Evolutionary conservation across 2,797 vertebrate species (phyloP), one percentile per base, ranked within the genome.

Genomic region (Dendrocincla fuliginosa): DNA sequence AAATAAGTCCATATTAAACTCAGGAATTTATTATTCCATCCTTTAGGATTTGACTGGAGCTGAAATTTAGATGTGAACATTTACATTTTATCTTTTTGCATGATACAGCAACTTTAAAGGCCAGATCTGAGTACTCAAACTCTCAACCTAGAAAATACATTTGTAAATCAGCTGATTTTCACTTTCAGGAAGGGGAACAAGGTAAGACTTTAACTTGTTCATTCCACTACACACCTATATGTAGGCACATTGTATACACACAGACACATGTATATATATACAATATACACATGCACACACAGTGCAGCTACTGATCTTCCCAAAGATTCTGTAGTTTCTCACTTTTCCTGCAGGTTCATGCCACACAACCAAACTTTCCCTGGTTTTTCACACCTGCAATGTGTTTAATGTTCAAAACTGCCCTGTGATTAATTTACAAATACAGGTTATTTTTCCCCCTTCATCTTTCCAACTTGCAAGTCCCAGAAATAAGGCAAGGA

Each of bases 301-400:
- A 61, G 15, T 5, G 33, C 20, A 28, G 37, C 60, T 64, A 97
- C 97, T 95, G 35, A 99, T 99, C 98, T 99, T 99, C 95, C 98
- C 96, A 98, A 99, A 99, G 76, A 99, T 97, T 41, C 99, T 97
- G 96, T 99, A 99, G 97, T 99, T 99, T 96, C 99, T 98, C 93
- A 98, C 98, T 98, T 99, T 99, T 70, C 95, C 92, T 74, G 98
- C 96, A 64, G 97, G 84, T 50, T 97, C 92, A 42, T 99, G 99
- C 99, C 99, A 99, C 67, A 99, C 99, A 71, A 99, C 99, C 81
- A 99, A 95, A 53, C 14, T 16, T 33, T 10, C n/a, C 55, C n/a
- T 35, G 4, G 4, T 59, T 57, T 57, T 35, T 15, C 28, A 68
- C 4, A 28, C 10, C 22, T 59, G 65, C 53, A 53, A 16, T 5